Evolutionary conservation across 2,113 vertebrate genomes (phyloP), one percentile per base, ranked within the genome.

Genomic region (Phocoena sinus): DNA sequence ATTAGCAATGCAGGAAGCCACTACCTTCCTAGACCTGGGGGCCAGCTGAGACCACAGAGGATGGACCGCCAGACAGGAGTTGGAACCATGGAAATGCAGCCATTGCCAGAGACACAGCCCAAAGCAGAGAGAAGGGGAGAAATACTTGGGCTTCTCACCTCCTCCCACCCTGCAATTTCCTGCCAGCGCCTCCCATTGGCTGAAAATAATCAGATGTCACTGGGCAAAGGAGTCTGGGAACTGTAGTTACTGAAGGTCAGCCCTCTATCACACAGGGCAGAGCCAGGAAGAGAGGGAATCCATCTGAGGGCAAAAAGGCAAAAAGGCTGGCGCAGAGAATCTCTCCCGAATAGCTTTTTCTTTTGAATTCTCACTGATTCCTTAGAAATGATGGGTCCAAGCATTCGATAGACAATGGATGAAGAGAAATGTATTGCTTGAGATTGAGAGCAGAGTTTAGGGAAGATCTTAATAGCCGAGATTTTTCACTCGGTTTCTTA

Each of bases 401-500:
- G 81, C 4, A 14, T 14, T 14, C 5, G 1, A 0, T 1, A 23
- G 44, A 79, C 74, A 6, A 13, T 1, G 14, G 36, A 71, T 1
- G 0, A 77, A 38, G 68, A 83, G 58, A 53, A 6, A 62, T 0
- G 0, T 13, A 0, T 3, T 5, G 50, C 36, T 0, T 18, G 93
- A 21, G 53, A 56, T 31, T 28, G 74, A 38, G 47, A 74, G 70
- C 74, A 17, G 79, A 56, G 15, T 31, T 56, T 14, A 86, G 60
- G 76, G 28, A 1, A 7, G 56, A 60, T 82, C 70, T 95, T 92
- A 81, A 65, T 7, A 26, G 81, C 41, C 36, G 96, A 77, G n/a
- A 56, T 82, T 92, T 93, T 81, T 92, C 76, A 81, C 91, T 79
- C 86, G 94, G 94, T 80, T 76, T 84, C 62, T 97, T 91, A 96